Evolutionary conservation across 1,140 invertebrate species (phyloP).

Genomic region (Manduca sexta): DNA sequence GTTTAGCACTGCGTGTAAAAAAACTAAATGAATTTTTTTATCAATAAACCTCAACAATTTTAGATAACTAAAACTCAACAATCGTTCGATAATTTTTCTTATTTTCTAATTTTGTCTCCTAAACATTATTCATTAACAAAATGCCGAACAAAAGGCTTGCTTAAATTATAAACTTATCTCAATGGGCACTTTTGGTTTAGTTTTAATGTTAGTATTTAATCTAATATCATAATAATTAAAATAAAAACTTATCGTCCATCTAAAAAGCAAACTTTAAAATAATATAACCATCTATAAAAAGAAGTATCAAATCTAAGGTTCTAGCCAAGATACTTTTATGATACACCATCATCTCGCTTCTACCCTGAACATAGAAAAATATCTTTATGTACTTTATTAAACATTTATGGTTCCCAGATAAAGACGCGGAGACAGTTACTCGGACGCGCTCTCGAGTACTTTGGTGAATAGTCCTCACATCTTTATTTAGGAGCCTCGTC

Average conservation of each 20-base stretch:
- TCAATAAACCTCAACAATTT: constrained; percentile 72
- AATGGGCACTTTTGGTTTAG: constrained; percentile 75
- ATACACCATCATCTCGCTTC: constrained; percentile 52
- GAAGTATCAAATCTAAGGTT: constrained; percentile 68
- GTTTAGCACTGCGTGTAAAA: constrained; percentile 56
- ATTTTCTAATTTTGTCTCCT: constrained; percentile 70
- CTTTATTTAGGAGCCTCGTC: constrained; percentile 40
- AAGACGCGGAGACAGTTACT: constrained; percentile 23
- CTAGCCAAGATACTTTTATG: constrained; percentile 65
- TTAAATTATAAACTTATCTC: constrained; percentile 71
- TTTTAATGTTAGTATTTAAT: constrained; percentile 72
- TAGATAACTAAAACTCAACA: constrained; percentile 72
- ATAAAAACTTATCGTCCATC: constrained; percentile 67
- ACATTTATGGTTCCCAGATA: constrained; percentile 43
- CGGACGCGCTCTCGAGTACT: constrained; percentile 9
- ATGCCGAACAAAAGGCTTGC: constrained; percentile 64
- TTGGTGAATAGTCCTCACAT: constrained; percentile 28
- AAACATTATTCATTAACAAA: constrained; percentile 67
- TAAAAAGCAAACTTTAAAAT: constrained; percentile 69
- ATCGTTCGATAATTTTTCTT: constrained; percentile 64
- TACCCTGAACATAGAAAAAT: constrained; percentile 71
- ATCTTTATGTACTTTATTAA: constrained; percentile 67
- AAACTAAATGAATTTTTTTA: constrained; percentile 59
- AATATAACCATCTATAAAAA: constrained; percentile 68
- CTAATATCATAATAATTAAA: constrained; percentile 70